Conservation (phyloP, 2,888 invertebrate species). For the Acheta domesticus region DNA sequence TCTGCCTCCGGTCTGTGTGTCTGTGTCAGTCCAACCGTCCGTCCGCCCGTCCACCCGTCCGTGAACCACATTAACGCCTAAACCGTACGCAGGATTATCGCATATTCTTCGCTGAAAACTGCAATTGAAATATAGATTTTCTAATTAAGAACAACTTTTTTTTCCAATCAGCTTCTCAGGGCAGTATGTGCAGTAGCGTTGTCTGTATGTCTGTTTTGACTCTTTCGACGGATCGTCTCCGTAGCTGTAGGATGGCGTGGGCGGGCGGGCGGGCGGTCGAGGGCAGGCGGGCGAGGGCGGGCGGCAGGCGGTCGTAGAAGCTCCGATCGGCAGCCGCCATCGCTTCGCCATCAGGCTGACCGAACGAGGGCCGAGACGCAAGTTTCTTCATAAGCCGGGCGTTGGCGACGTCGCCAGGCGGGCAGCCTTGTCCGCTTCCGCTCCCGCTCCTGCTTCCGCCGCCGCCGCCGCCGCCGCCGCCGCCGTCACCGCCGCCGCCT, state of each 20-base stretch:
- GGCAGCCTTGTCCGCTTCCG: not conserved
- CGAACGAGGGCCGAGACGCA: conserved; percentile 21
- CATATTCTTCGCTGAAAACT: too few relatives aligned
- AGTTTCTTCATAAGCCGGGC: conserved; percentile 31
- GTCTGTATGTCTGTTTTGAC: not conserved
- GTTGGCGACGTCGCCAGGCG: not conserved
- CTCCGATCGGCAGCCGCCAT: conserved; percentile 20
- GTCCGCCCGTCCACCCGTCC: too few relatives aligned
- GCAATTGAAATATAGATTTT: too few relatives aligned
- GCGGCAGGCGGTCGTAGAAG: not conserved
- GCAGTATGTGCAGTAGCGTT: too few relatives aligned
- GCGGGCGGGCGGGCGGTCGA: not conserved
- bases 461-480: not conserved
- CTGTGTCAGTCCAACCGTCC: too few relatives aligned
- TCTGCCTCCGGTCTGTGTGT: too few relatives aligned
- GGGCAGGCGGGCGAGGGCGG: not conserved
- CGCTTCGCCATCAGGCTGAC: not conserved
- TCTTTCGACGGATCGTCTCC: not conserved
- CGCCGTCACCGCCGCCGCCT: not conserved
- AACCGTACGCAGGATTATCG: too few relatives aligned
- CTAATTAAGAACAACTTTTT: too few relatives aligned
- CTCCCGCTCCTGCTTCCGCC: not conserved
- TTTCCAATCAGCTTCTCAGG: too few relatives aligned
- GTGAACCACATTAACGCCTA: too few relatives aligned
- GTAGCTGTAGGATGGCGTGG: not conserved